Conservation (phyloP, 2,888 invertebrate species). For the Macroteleia sp. region DNA sequence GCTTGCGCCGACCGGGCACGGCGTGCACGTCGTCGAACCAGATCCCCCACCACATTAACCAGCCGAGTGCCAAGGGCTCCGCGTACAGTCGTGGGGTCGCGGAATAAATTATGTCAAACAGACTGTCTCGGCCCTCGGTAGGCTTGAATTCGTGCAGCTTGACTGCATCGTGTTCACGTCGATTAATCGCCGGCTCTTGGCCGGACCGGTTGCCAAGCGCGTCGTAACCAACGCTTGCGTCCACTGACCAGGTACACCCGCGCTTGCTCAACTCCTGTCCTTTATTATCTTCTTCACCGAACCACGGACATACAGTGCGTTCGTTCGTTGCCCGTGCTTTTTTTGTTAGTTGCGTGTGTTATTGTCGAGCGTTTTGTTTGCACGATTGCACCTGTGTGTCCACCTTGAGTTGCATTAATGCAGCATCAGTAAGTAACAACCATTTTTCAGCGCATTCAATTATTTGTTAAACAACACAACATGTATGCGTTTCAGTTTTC, state of each 20-base stretch:
- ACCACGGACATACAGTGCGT: slow-evolving; percentile 8
- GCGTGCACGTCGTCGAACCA: slow-evolving; percentile 7
- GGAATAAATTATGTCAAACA: slow-evolving; percentile 62
- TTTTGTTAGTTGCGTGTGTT: slow-evolving; percentile 14
- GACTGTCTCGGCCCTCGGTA: slow-evolving; percentile 43
- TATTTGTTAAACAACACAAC: not conserved
- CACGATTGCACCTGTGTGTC: slow-evolving; percentile 28
- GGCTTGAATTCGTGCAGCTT: slow-evolving; percentile 32
- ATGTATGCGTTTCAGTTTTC: too few species aligned
- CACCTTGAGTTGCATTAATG: slow-evolving; percentile 12
- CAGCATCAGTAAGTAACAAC: slow-evolving; percentile 25
- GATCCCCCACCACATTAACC: slow-evolving; percentile 12
- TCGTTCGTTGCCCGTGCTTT: not conserved
- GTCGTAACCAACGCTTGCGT: not conserved
- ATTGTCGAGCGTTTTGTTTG: slow-evolving; percentile 18
- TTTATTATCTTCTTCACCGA: not conserved
- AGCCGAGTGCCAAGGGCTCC: slow-evolving; percentile 45
- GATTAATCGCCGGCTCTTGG: slow-evolving; percentile 28
- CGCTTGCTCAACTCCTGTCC: slow-evolving; percentile 5
- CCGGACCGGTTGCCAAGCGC: slow-evolving; percentile 25
- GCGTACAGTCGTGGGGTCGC: slow-evolving; percentile 50
- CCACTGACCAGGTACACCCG: slow-evolving; percentile 9
- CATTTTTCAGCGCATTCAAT: slow-evolving; percentile 5
- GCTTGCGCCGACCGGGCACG: slow-evolving; percentile 8
- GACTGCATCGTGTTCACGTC: slow-evolving; percentile 14